phyloP scores from a whole-genome alignment of 2,888 invertebrate species.

The Incurvaria masculella region DNA sequence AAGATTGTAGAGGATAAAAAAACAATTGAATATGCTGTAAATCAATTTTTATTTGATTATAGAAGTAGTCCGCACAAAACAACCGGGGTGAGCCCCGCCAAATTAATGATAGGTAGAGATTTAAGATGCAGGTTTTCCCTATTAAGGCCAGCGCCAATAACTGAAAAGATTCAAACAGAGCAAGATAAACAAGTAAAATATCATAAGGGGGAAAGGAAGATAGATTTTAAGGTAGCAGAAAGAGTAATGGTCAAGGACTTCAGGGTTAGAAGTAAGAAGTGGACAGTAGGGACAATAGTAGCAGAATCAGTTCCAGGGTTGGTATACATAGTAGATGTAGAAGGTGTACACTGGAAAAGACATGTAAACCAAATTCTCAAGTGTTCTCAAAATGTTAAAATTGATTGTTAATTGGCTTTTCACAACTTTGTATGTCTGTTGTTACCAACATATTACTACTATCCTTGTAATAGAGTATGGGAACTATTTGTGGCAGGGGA shows the following conservation, averaged over 20 bases:
- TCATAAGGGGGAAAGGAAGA: background rate
- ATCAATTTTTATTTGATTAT: background rate
- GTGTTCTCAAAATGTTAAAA: background rate
- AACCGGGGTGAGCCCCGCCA: background rate
- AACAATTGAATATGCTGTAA: background rate
- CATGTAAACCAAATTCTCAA: background rate
- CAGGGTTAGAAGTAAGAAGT: background rate
- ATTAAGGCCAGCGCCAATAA: constrained; percentile 1
- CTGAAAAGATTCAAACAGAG: constrained; percentile 1
- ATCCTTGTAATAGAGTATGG: no score
- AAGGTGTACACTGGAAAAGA: background rate
- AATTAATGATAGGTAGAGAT: constrained; percentile 3
- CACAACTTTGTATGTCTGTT: no score
- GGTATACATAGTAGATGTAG: background rate
- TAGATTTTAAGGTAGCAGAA: background rate
- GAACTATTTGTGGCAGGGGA: no score
- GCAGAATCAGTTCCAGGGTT: background rate
- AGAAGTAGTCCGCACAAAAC: background rate
- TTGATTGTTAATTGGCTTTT: no score
- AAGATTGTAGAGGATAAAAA: background rate
- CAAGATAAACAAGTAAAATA: constrained; percentile 1
- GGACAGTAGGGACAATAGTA: background rate
- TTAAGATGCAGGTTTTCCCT: constrained; percentile 4
- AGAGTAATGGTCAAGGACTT: background rate
- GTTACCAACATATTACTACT: no score